These are phyloP conservation scores for Hypomesus transpacificus DNA, from an alignment of 2,113 vertebrate species.

Conservation along the genomic window DNA sequence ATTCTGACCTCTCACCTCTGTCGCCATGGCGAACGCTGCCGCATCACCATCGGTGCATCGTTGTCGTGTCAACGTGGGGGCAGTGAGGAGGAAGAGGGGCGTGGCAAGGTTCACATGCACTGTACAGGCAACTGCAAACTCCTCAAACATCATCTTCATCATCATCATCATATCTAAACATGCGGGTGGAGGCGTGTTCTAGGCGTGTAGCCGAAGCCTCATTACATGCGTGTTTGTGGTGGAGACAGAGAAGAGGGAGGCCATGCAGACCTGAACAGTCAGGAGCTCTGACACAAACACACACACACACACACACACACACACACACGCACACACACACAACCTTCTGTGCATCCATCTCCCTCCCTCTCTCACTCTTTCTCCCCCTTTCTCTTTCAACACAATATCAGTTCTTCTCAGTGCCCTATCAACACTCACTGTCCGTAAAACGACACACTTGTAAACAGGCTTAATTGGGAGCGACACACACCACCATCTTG, in stretches of 20 bases:
- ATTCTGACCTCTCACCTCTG: conserved; percentile 62
- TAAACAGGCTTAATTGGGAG: conserved; percentile 73
- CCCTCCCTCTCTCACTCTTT: no score
- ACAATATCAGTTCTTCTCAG: neutral
- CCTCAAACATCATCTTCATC: conserved; percentile 72
- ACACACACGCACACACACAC: no score
- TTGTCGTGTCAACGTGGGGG: conserved; percentile 64
- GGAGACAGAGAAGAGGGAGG: neutral
- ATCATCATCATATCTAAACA: conserved; percentile 71
- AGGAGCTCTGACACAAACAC: neutral
- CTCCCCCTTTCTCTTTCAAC: no score
- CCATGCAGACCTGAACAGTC: neutral
- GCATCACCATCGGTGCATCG: neutral
- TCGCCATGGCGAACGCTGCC: conserved; percentile 41
- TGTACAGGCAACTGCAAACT: conserved; percentile 82
- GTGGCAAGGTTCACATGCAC: conserved; percentile 80
- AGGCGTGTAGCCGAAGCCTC: conserved; percentile 70
- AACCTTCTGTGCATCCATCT: no score
- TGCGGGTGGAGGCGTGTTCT: conserved; percentile 76
- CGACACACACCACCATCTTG: conserved; percentile 69
- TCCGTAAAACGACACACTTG: conserved; percentile 85
- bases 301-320: neutral
- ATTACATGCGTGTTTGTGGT: conserved; percentile 76
- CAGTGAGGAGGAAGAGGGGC: conserved; percentile 49
- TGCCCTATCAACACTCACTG: conserved; percentile 39